Percentiles rank a stretch among this genome's conserved stretches.
Conservation (phyloP, 2,797 vertebrate species). For the Falco rusticolus region DNA sequence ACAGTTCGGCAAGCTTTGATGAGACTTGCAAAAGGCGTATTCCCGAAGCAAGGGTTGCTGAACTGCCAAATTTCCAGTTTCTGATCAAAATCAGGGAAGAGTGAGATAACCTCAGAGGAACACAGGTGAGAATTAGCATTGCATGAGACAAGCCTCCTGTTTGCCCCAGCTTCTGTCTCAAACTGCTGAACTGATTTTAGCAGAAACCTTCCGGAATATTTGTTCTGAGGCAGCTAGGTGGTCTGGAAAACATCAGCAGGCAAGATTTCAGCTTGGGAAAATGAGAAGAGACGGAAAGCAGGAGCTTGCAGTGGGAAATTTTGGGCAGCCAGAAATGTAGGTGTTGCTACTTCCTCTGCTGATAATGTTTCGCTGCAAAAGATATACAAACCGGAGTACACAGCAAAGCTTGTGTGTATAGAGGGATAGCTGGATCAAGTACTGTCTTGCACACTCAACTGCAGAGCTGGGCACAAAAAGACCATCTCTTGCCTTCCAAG, state of each 20-base stretch:
- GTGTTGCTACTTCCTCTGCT: neutral
- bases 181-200: neutral
- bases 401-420: neutral
- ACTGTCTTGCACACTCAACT: neutral
- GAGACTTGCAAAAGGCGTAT: neutral
- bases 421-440: neutral
- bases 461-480: neutral
- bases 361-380: neutral
- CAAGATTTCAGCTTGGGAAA: neutral
- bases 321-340: neutral
- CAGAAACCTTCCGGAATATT: conserved; percentile 5
- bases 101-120: neutral
- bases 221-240: neutral
- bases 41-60: neutral
- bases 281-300: neutral
- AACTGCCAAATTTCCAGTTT: neutral
- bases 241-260: neutral
- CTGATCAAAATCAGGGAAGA: neutral
- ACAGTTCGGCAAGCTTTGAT: neutral
- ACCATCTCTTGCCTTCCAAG: neutral
- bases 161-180: neutral
- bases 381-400: neutral
- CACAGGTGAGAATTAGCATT: neutral
- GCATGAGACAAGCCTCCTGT: neutral
- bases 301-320: neutral